phyloP scores from a whole-genome alignment of 1,140 invertebrate species.

The Drosophila pallidifrons region DNA sequence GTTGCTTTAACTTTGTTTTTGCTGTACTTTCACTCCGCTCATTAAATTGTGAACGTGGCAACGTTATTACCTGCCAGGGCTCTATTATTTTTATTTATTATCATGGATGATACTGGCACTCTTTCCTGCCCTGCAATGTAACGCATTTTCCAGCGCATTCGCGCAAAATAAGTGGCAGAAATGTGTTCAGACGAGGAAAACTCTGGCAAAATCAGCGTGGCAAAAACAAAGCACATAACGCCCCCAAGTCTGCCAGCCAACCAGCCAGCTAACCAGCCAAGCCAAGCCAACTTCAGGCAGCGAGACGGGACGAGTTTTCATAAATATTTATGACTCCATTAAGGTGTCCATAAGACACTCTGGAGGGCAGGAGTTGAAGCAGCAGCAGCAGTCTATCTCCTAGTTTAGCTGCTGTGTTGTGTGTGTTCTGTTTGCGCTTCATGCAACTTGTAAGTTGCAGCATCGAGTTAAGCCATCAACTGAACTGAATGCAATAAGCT shows the following conservation, averaged over 20 bases:
- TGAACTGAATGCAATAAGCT: slow-evolving; percentile 43
- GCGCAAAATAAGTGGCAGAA: slow-evolving; percentile 74
- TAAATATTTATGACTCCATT: slow-evolving; percentile 84
- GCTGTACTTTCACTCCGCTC: slow-evolving; percentile 26
- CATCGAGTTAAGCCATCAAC: slow-evolving; percentile 54
- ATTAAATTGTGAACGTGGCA: slow-evolving; percentile 61
- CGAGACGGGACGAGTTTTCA: slow-evolving; percentile 66
- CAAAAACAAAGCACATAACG: slow-evolving; percentile 58
- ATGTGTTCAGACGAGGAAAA: slow-evolving; percentile 38
- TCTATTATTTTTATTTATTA: slow-evolving; percentile 56
- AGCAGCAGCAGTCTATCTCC: slow-evolving; percentile 33
- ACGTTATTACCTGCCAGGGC: slow-evolving; percentile 66
- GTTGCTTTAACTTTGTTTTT: not conserved
- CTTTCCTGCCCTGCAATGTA: slow-evolving; percentile 13
- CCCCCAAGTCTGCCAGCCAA: slow-evolving; percentile 1
- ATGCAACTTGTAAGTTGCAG: slow-evolving; percentile 60
- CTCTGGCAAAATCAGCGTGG: slow-evolving; percentile 46
- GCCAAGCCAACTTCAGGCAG: slow-evolving; percentile 59
- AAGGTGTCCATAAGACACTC: slow-evolving; percentile 84
- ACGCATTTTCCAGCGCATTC: slow-evolving; percentile 52
- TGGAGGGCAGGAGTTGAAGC: slow-evolving; percentile 53
- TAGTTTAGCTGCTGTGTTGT: slow-evolving; percentile 57
- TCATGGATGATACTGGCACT: slow-evolving; percentile 33
- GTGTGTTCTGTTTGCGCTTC: slow-evolving; percentile 27
- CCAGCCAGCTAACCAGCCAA: slow-evolving; percentile 3